These are phyloP conservation scores for Synchiropus splendidus DNA, from an alignment of 2,113 vertebrate genomes.

Conservation along the genomic window DNA sequence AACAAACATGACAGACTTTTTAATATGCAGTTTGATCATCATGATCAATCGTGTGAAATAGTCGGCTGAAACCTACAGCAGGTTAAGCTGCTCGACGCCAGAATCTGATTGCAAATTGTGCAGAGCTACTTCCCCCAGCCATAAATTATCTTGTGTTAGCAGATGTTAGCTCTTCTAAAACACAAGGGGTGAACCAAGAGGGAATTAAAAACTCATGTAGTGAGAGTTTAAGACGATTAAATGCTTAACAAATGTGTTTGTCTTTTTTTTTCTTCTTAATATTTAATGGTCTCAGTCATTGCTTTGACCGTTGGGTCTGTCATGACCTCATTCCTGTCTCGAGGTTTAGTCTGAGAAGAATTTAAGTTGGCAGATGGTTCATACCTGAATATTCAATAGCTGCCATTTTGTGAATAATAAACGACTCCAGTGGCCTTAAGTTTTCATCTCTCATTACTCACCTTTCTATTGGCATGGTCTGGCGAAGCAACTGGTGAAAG, in stretches of 20 bases:
- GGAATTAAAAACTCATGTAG: conserved; percentile 18
- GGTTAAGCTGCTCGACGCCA: conserved; percentile 8
- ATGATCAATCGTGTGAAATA: too few relatives aligned
- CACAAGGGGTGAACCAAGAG: conserved; percentile 27
- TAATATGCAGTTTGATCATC: too few relatives aligned
- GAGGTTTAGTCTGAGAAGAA: too few relatives aligned
- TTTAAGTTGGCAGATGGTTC: too few relatives aligned
- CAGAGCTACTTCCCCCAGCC: conserved; percentile 31
- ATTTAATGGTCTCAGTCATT: too few relatives aligned
- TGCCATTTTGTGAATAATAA: too few relatives aligned
- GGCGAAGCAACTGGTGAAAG: conserved; percentile 15
- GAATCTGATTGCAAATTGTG: conserved; percentile 37
- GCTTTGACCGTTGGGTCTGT: too few relatives aligned
- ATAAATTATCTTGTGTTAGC: conserved; percentile 35
- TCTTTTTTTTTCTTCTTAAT: too few relatives aligned
- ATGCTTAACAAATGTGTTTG: conserved; percentile 26
- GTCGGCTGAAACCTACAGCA: too few relatives aligned
- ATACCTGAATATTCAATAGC: too few relatives aligned
- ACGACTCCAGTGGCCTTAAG: neutral
- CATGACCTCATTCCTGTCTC: too few relatives aligned
- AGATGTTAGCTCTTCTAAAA: conserved; percentile 33
- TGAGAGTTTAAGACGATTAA: conserved; percentile 25
- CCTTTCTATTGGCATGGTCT: conserved; percentile 5
- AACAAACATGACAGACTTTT: too few relatives aligned
- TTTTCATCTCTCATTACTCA: conserved; percentile 7